phyloP scores from a whole-genome alignment of 2,113 vertebrate genomes.

The Columba livia region DNA sequence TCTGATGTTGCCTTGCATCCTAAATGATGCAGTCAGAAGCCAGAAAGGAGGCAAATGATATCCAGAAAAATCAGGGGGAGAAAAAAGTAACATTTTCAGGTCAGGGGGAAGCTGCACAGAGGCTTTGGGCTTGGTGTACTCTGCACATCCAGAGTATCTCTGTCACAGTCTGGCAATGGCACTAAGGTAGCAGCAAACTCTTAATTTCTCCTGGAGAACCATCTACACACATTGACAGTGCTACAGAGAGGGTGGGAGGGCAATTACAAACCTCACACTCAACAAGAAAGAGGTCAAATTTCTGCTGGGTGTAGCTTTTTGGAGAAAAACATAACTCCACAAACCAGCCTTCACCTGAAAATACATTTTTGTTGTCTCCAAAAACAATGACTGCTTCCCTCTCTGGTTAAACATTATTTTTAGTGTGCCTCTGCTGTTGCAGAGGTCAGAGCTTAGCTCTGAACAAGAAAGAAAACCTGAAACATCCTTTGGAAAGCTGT shows the following conservation, averaged over 20 bases:
- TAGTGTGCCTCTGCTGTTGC: not conserved
- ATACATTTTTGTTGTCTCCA: not conserved
- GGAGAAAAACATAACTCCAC: not conserved
- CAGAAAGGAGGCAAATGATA: not conserved
- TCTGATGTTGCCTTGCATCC: not conserved
- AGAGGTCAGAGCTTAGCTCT: not conserved
- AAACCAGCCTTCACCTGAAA: not conserved
- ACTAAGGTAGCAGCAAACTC: not conserved
- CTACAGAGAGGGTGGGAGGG: not conserved
- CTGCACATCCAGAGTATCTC: not conserved
- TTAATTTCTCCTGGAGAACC: not conserved
- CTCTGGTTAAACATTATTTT: not conserved
- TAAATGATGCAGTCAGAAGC: not conserved
- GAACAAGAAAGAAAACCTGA: not conserved
- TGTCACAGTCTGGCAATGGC: not conserved
- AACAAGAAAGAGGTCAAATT: not conserved
- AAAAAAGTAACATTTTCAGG: rapidly evolving
- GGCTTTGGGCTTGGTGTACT: not conserved
- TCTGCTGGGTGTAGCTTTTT: not conserved
- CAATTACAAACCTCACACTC: not conserved
- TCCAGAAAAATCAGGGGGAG: not conserved
- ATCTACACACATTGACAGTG: not conserved
- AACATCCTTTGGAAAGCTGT: not conserved
- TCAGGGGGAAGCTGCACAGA: not conserved
- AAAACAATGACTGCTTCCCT: not conserved